Evolutionary conservation across 2,113 vertebrate genomes (phyloP), one percentile per base, ranked within the genome.

Genomic region (Callopanchax toddi): DNA sequence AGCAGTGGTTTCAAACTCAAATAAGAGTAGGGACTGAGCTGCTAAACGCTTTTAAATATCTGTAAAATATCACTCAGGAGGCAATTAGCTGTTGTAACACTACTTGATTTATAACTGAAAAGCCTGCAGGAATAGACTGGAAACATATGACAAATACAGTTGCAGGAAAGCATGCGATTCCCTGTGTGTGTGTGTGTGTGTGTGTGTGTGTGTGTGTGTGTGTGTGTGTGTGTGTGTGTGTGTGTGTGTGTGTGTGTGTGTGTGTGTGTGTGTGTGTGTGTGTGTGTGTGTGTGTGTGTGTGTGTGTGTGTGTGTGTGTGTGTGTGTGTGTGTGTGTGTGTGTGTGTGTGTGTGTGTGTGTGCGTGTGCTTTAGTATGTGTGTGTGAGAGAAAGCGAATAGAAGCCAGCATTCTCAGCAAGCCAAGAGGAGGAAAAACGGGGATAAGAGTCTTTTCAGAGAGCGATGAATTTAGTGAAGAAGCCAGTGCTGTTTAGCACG

Each of bases 381-480:
- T 59, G 63, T 55, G 69, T 29, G 73, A 37, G 60, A 61, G 54
- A 55, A 18, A 34, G 67, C 37, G 63, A 71, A 76, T 51, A 55
- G 81, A 76, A 66, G 63, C 72, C 21, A 34, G 63, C 40, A n/a
- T 51, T 78, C 59, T 65, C 18, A 61, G 64, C 53, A 23, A 60
- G 75, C 79, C 67, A 63, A 77, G 74, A n/a, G 13, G 59, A 79
- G 63, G 71, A 59, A 58, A 85, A 87, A 67, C 11, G n/a, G 39
- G 77, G 75, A 78, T 84, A 83, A 87, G 85, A 84, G 68, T 68
- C 82, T 86, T 68, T 89, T 90, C 71, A 89, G 89, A 88, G 83
- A 83, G 53, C 75, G 74, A 78, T 72, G 75, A 87, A 81, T 88
- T 77, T 64, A 81, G 75, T 71, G 52, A 75, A 74, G 76, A 88